Evolutionary conservation across 1,140 invertebrate species (phyloP), one percentile per base, ranked within the genome.

Genomic region (Bilobella aurantiaca): DNA sequence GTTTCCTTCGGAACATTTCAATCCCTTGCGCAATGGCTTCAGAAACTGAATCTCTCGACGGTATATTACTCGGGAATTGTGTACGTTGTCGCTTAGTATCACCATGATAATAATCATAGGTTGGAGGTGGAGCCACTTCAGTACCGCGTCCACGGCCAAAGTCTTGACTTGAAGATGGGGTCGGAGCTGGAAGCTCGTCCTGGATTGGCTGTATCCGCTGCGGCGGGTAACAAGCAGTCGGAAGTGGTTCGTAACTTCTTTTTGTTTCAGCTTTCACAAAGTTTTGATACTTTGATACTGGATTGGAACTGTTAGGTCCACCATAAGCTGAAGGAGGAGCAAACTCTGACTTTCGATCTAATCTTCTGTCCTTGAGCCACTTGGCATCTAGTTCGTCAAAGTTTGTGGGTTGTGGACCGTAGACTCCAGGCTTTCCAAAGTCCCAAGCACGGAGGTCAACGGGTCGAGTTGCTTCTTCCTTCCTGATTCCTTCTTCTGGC

Each of bases 71-170:
- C 34, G 34, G 34, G 34, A 8, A 42, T 42, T 42, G 34, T 12
- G n/a, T 18, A 8, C 34, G 8, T 42, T 42, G 57, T 29, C 57
- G 3, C 8, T 23, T 58, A 23, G 25, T 31, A 28, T 42, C 74
- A n/a, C 81, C 82, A 0, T 81, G 81, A 75, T 81, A 84, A 75
- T 84, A 84, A 25, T 86, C 82, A 69, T 82, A 83, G 1, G 82
- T 83, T 1, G 80, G 75, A 23, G 86, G 85, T 3, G 86, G 85
- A 27, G 83, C 80, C 67, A 87, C 82, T 75, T 84, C 82, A 23
- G 77, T 77, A 49, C 79, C 76, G 69, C 72, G 75, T 57, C 69
- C 61, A 32, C 66, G 58, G 8, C 62, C 62, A 21, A 32, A 30
- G 65, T 71, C 28, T 29, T 32, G n/a, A 30, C 21, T 30, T 59